These are phyloP conservation scores for Scyliorhinus canicula DNA, from an alignment of 2,797 vertebrate genomes.

Conservation along the genomic window DNA sequence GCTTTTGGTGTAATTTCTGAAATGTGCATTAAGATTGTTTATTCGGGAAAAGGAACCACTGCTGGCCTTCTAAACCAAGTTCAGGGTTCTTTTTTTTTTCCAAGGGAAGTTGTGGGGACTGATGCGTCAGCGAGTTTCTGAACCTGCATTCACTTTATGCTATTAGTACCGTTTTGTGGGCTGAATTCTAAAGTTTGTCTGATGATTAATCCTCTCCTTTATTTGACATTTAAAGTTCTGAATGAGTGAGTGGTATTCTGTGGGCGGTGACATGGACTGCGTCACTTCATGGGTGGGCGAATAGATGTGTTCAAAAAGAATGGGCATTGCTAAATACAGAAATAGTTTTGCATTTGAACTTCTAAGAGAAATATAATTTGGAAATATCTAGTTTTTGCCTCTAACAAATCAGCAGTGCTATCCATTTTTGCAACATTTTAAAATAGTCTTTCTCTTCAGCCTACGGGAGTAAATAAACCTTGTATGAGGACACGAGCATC, in stretches of 20 bases:
- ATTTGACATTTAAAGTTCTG: slow-evolving; percentile 4
- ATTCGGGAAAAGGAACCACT: not conserved
- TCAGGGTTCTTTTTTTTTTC: not conserved
- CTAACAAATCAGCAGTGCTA: not conserved
- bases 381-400: not conserved
- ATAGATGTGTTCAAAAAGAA: not conserved
- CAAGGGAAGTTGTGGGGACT: not conserved
- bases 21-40: not conserved
- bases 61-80: not conserved
- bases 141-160: not conserved
- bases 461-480: not conserved
- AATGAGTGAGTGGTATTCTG: not conserved
- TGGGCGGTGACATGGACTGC: not conserved
- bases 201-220: slow-evolving; percentile 9
- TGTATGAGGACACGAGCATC: not conserved
- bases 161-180: not conserved
- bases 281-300: not conserved
- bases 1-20: not conserved
- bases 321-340: not conserved
- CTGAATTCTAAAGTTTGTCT: not conserved
- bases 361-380: not conserved
- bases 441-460: not conserved
- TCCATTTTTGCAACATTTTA: not conserved
- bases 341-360: not conserved
- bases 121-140: not conserved